These are phyloP conservation scores for Antitype chi DNA, from an alignment of 2,888 invertebrate species.

Conservation along the genomic window DNA sequence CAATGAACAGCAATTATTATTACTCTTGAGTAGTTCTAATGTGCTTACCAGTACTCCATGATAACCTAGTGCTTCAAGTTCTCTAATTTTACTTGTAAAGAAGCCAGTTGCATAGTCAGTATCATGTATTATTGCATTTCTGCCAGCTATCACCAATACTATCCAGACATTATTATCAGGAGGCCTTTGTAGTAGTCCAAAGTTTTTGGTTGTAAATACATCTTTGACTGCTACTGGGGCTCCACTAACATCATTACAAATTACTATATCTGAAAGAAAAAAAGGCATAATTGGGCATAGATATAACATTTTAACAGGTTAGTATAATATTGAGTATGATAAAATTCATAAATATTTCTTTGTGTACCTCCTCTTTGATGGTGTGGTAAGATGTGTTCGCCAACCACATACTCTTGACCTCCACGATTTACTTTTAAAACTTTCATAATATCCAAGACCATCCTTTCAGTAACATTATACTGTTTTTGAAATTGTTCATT, in stretches of 20 bases:
- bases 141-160: constrained; percentile 91
- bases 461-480: constrained; percentile 89
- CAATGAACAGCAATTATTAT: not conserved
- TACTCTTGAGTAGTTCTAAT: not conserved
- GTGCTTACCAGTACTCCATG: constrained; percentile 89
- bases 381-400: constrained; percentile 93
- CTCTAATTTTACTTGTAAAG: constrained; percentile 91
- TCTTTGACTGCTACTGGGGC: constrained; percentile 85
- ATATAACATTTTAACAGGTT: not conserved
- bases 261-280: constrained; percentile 89
- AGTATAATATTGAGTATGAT: not conserved
- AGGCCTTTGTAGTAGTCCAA: constrained; percentile 83
- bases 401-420: constrained; percentile 84
- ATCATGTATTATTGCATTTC: constrained; percentile 91
- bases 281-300: not conserved
- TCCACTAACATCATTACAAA: constrained; percentile 90
- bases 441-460: constrained; percentile 91
- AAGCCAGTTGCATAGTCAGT: constrained; percentile 90
- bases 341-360: constrained; percentile 2
- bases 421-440: constrained; percentile 86
- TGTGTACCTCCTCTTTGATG: constrained; percentile 91
- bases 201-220: constrained; percentile 86
- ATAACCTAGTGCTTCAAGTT: constrained; percentile 91
- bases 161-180: constrained; percentile 87
- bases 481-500: constrained; percentile 86